These are phyloP conservation scores for Sebastes hopkinsi DNA, from an alignment of 2,797 vertebrate genomes.

Conservation along the genomic window DNA sequence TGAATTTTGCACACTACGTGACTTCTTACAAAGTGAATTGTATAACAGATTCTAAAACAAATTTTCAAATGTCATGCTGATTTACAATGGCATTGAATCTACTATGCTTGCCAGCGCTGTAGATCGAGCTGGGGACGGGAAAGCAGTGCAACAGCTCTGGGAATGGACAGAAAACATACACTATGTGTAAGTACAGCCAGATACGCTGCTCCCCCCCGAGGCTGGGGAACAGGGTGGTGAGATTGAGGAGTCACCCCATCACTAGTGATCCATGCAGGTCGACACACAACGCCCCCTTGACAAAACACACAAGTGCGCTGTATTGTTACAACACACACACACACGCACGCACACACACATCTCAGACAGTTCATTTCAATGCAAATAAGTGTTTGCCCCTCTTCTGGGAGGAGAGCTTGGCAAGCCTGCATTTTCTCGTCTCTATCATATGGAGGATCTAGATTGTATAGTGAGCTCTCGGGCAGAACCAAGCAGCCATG, in stretches of 20 bases:
- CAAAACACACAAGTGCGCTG: constrained; percentile 37
- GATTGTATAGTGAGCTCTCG: constrained; percentile 59
- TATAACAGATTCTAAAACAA: neutral
- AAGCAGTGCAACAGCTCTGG: constrained; percentile 13
- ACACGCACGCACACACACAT: constrained; percentile 15
- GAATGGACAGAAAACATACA: constrained; percentile 32
- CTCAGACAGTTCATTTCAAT: constrained; percentile 79
- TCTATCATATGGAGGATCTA: constrained; percentile 63
- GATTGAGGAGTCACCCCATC: constrained; percentile 64
- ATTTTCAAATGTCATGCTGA: constrained; percentile 12
- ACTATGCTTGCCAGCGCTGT: neutral
- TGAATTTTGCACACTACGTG: neutral
- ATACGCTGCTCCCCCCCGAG: constrained; percentile 14
- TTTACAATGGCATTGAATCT: constrained; percentile 24
- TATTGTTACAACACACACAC: constrained; percentile 13
- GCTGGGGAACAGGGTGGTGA: constrained; percentile 25
- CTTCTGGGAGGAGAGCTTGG: constrained; percentile 57
- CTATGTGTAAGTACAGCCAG: constrained; percentile 43
- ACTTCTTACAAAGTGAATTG: constrained; percentile 15
- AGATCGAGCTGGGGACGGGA: constrained; percentile 14
- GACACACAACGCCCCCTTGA: constrained; percentile 36
- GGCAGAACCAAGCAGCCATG: constrained; percentile 49
- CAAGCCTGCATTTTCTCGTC: constrained; percentile 72
- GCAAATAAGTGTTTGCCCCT: constrained; percentile 71
- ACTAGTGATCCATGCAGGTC: constrained; percentile 61